Conservation (phyloP, 2,888 invertebrate species). For the Congeria kusceri region DNA sequence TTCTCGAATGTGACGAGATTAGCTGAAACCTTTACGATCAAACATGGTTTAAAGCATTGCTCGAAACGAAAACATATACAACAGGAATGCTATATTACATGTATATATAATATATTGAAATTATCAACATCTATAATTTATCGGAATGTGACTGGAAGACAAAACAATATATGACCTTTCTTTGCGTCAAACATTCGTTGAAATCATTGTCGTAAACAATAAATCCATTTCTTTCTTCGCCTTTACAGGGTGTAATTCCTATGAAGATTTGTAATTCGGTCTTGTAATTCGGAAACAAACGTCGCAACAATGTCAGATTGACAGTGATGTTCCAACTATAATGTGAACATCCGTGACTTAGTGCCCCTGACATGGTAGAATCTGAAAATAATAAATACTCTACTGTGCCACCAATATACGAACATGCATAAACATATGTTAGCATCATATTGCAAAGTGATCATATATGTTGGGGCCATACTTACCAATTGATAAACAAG, state of each 20-base stretch:
- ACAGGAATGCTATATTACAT: too few species aligned
- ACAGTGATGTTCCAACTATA: constrained; percentile 19
- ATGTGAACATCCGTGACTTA: constrained; percentile 12
- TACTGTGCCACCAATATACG: too few species aligned
- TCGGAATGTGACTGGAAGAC: too few species aligned
- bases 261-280: constrained; percentile 18
- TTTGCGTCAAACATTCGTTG: constrained; percentile 15
- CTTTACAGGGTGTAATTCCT: constrained; percentile 11
- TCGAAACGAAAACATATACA: too few species aligned
- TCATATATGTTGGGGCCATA: too few species aligned
- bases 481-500: too few species aligned
- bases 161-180: not conserved
- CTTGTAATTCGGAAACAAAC: constrained; percentile 11
- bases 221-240: not conserved
- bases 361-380: not conserved
- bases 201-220: constrained; percentile 13
- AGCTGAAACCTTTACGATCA: too few species aligned
- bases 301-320: constrained; percentile 7
- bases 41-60: too few species aligned
- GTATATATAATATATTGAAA: not conserved
- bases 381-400: not conserved
- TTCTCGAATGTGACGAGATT: too few species aligned
- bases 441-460: too few species aligned
- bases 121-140: not conserved
- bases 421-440: too few species aligned